These are phyloP conservation scores for Seladonia tumulorum DNA, from an alignment of 2,888 invertebrate species.

Conservation along the genomic window DNA sequence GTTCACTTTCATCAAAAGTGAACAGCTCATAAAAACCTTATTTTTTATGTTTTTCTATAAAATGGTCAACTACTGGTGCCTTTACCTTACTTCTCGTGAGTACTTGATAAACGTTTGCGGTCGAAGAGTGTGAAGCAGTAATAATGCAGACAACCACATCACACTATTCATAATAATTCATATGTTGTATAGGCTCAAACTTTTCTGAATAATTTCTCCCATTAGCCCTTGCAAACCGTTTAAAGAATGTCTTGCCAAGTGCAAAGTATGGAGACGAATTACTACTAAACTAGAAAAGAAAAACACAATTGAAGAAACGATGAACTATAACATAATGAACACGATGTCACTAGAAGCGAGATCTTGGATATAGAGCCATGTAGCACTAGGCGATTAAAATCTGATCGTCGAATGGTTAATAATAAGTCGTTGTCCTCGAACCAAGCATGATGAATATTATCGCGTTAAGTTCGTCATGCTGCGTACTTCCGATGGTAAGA, in stretches of 20 bases:
- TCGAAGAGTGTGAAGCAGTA: not conserved
- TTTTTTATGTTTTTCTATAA: no score
- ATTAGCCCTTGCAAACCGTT: not conserved
- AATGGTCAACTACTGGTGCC: no score
- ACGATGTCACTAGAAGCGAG: constrained; percentile 64
- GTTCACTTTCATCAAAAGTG: no score
- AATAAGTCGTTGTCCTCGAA: constrained; percentile 52
- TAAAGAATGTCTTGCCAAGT: not conserved
- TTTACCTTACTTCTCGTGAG: no score
- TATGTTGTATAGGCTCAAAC: not conserved
- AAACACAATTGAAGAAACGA: constrained; percentile 7
- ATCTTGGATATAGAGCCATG: constrained; percentile 38
- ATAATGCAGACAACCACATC: not conserved
- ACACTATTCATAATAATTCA: not conserved
- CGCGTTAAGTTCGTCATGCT: constrained; percentile 68
- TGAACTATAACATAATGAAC: constrained; percentile 62
- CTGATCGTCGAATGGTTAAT: constrained; percentile 62
- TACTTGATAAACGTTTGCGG: not conserved
- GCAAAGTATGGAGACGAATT: not conserved
- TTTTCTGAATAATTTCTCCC: no score
- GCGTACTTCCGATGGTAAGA: constrained; percentile 37
- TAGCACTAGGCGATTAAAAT: constrained; percentile 40
- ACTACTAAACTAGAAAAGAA: not conserved
- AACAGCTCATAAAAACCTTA: no score
- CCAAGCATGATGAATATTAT: constrained; percentile 68